phyloP scores from a whole-genome alignment of 2,797 vertebrate species.

The Oreonectes daqikongensis region DNA sequence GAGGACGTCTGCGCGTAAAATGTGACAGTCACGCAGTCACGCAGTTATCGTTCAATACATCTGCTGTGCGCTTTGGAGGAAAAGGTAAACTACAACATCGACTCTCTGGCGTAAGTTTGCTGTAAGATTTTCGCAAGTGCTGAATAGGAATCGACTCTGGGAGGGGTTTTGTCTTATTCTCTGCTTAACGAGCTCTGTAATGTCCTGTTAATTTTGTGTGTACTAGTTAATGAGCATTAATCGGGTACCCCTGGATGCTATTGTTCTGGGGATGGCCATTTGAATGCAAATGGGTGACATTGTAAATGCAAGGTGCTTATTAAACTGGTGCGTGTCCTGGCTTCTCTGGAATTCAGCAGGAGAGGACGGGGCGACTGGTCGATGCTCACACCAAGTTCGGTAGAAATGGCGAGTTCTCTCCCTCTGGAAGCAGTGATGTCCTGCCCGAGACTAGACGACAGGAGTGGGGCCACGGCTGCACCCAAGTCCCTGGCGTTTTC shows the following conservation, averaged over 20 bases:
- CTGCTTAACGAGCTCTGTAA: conserved; percentile 77
- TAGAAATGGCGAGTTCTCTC: conserved; percentile 87
- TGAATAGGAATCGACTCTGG: conserved; percentile 60
- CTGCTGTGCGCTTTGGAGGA: conserved; percentile 69
- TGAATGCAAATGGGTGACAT: conserved; percentile 91
- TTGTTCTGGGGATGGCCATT: conserved; percentile 87
- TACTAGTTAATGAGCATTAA: conserved; percentile 91
- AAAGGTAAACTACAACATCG: conserved; percentile 78
- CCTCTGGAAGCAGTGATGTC: conserved; percentile 89
- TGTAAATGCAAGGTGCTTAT: conserved; percentile 88
- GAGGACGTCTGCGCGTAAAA: conserved; percentile 80
- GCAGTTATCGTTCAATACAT: conserved; percentile 79
- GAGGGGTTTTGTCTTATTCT: conserved; percentile 58
- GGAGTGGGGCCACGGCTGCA: conserved; percentile 80
- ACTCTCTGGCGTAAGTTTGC: conserved; percentile 58
- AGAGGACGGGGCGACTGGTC: conserved; percentile 71
- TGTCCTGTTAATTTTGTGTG: conserved; percentile 84
- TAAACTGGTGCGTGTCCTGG: conserved; percentile 90
- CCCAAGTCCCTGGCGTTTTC: conserved; percentile 96
- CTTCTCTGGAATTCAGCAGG: conserved; percentile 86
- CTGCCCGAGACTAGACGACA: conserved; percentile 79
- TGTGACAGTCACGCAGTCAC: conserved; percentile 82
- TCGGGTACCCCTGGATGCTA: conserved; percentile 89
- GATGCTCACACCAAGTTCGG: conserved; percentile 80
- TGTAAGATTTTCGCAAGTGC: conserved; percentile 59